Conservation (phyloP, 1,140 invertebrate species). For the Diorhabda elongata region DNA sequence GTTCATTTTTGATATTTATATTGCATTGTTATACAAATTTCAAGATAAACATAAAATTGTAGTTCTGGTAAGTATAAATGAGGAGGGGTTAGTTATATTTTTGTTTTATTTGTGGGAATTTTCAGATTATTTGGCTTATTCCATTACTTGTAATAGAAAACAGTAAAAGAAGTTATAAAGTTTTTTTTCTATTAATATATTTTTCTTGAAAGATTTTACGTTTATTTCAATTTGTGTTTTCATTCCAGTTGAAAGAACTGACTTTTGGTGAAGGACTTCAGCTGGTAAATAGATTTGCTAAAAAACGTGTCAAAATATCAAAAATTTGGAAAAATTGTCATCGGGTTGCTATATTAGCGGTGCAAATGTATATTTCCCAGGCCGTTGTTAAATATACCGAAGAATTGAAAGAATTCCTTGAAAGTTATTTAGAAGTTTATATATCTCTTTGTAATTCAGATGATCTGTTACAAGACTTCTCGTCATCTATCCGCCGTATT, state of each 20-base stretch:
- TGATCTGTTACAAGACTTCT: slow-evolving; percentile 27
- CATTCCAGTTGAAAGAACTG: slow-evolving; percentile 41
- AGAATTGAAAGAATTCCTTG: slow-evolving; percentile 33
- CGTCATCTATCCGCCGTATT: slow-evolving; percentile 36
- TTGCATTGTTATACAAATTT: slow-evolving; percentile 42
- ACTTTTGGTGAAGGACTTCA: slow-evolving; percentile 38
- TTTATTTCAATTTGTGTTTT: too few species aligned
- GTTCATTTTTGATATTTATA: slow-evolving; percentile 46
- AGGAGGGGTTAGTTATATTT: too few species aligned
- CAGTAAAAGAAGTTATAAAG: too few species aligned
- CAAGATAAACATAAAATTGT: slow-evolving; percentile 37
- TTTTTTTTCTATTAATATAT: too few species aligned
- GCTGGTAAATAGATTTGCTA: slow-evolving; percentile 41
- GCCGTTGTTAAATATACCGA: slow-evolving; percentile 39
- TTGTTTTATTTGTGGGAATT: too few species aligned
- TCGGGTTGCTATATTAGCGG: slow-evolving; percentile 39
- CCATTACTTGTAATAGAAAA: too few species aligned
- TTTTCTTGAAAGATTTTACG: too few species aligned
- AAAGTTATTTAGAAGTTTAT: slow-evolving; percentile 34
- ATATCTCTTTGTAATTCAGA: slow-evolving; percentile 26
- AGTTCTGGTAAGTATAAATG: slow-evolving; percentile 32
- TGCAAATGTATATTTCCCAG: slow-evolving; percentile 39
- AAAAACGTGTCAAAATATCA: slow-evolving; percentile 42
- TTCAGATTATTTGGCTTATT: too few species aligned
- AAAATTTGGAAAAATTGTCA: slow-evolving; percentile 43